A percentile compares a stretch with the other conserved stretches of the same genome.
These are phyloP conservation scores for Astreopora myriophthalma DNA, from an alignment of 64 coral and sea anemone genomes.

Conservation along the genomic window DNA sequence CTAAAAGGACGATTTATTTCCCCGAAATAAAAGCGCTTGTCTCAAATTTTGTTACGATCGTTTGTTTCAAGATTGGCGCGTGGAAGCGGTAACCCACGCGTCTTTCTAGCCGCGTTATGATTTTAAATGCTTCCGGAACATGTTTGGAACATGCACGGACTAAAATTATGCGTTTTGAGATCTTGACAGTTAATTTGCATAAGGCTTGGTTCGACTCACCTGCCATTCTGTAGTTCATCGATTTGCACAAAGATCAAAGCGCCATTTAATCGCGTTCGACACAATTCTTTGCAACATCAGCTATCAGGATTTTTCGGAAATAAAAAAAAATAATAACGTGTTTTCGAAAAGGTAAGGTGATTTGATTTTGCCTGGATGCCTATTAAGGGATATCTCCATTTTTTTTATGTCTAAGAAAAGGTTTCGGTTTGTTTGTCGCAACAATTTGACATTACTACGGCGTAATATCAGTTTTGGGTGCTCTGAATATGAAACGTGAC, in stretches of 20 bases:
- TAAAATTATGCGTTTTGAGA: conserved; percentile 40
- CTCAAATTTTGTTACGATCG: background rate
- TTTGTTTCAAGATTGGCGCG: background rate
- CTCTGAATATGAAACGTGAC: background rate
- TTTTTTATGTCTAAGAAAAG: background rate
- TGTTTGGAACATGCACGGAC: background rate
- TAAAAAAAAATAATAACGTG: background rate
- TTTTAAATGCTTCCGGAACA: conserved; percentile 8
- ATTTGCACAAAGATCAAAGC: conserved; percentile 55
- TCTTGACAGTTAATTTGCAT: conserved; percentile 47
- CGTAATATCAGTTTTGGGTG: background rate
- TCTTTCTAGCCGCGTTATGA: background rate
- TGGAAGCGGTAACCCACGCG: background rate
- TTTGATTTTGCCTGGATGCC: background rate
- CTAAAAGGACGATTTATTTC: conserved; percentile 8
- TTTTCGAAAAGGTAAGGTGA: background rate
- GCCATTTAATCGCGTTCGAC: conserved; percentile 23
- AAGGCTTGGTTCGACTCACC: conserved; percentile 47
- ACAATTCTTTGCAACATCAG: background rate
- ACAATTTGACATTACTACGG: conserved; percentile 28
- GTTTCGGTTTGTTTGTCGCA: conserved; percentile 2
- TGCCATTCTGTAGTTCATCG: conserved; percentile 16
- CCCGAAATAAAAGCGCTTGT: background rate
- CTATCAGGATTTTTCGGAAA: background rate
- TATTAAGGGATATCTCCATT: background rate